A percentile compares a stretch with the other conserved stretches of the same genome.
These are phyloP conservation scores for Choloepus didactylus DNA, from an alignment of 2,797 vertebrate species.

Conservation along the genomic window DNA sequence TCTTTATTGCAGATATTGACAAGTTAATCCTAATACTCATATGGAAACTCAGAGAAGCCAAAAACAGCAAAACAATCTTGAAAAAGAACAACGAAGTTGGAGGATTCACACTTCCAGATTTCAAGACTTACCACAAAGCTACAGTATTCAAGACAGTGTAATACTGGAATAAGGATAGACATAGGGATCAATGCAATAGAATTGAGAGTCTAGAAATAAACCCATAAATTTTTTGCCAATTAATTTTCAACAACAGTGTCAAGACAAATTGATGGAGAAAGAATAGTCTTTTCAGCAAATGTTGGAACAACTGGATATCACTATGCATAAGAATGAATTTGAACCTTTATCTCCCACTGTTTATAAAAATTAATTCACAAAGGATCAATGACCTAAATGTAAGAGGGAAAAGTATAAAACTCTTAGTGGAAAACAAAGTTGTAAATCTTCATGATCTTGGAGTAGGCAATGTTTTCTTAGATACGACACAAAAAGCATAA, in stretches of 20 bases:
- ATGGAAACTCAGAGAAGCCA: neutral
- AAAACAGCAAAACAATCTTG: neutral
- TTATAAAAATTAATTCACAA: neutral
- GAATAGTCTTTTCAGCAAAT: neutral
- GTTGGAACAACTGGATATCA: neutral
- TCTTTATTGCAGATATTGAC: neutral
- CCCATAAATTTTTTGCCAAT: neutral
- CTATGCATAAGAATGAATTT: neutral
- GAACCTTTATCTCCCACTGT: neutral
- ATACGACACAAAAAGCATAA: neutral
- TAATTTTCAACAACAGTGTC: neutral
- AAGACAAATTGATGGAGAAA: neutral
- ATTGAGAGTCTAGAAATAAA: slow-evolving; percentile 6
- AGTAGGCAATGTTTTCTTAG: neutral
- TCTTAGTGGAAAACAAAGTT: neutral
- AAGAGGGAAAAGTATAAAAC: neutral
- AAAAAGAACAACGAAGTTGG: neutral
- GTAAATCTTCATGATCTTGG: neutral
- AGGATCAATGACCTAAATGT: neutral
- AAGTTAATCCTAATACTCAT: neutral
- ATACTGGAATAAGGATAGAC: neutral
- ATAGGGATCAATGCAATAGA: neutral
- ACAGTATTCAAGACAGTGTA: neutral
- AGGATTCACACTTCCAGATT: neutral
- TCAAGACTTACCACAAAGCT: slow-evolving; percentile 11